Percentiles rank a stretch among this genome's conserved stretches.
phyloP scores from a whole-genome alignment of 1,140 invertebrate genomes.

The Sminthurinus signatus region DNA sequence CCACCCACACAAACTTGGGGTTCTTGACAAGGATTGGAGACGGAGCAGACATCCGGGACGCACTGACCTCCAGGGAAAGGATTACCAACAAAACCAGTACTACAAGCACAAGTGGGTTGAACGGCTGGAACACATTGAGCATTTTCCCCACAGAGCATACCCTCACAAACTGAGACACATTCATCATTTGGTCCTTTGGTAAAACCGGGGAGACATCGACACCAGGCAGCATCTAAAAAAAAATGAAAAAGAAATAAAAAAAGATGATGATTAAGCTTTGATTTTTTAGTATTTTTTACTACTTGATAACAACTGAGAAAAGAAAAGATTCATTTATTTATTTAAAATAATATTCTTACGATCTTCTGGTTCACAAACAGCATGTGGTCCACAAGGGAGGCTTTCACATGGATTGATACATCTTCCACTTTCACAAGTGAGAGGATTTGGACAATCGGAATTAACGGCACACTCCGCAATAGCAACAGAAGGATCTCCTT shows the following conservation, averaged over 20 bases:
- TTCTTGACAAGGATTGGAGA: constrained; percentile 63
- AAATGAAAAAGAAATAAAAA: too few relatives aligned
- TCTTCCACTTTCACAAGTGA: constrained; percentile 65
- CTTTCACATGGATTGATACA: constrained; percentile 71
- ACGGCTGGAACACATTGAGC: constrained; percentile 81
- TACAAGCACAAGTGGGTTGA: constrained; percentile 75
- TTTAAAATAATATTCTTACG: too few relatives aligned
- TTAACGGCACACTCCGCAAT: constrained; percentile 59
- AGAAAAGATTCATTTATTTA: too few relatives aligned
- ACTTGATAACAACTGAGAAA: too few relatives aligned
- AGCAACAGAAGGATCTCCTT: constrained; percentile 26
- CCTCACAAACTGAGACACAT: constrained; percentile 75
- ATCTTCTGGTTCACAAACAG: constrained; percentile 77
- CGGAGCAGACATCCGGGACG: constrained; percentile 68
- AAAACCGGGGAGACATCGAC: constrained; percentile 74
- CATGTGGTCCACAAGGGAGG: constrained; percentile 71
- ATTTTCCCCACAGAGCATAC: constrained; percentile 68
- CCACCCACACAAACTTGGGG: constrained; percentile 75
- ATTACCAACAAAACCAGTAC: constrained; percentile 76
- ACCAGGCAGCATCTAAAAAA: constrained; percentile 83
- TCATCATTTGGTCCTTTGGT: constrained; percentile 65
- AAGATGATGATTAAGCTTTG: too few relatives aligned
- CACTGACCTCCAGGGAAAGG: constrained; percentile 83
- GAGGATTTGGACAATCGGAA: constrained; percentile 68
- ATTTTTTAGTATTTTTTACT: too few relatives aligned